These are phyloP conservation scores for Oceanites oceanicus DNA, from an alignment of 2,113 vertebrate genomes.

Conservation along the genomic window DNA sequence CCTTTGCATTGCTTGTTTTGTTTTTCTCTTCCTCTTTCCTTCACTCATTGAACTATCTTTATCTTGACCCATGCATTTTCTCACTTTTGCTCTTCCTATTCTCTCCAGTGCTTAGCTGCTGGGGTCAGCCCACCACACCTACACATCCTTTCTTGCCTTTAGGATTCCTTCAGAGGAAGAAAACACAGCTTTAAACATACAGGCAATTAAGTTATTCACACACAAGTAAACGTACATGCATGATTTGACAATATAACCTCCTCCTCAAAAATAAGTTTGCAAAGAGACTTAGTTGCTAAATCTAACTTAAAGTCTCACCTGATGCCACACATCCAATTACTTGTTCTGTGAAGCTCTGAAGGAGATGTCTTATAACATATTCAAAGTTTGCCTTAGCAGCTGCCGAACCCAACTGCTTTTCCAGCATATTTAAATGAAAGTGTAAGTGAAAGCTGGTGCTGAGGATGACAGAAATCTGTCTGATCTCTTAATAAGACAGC, in stretches of 20 bases:
- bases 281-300: not conserved
- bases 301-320: not conserved
- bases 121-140: not conserved
- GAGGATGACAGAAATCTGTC: not conserved
- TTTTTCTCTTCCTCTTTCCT: not conserved
- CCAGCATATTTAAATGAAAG: not conserved
- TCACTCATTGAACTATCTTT: too few species aligned
- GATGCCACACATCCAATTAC: not conserved
- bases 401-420: slow-evolving; percentile 3
- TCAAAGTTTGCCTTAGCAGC: not conserved
- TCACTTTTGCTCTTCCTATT: not conserved
- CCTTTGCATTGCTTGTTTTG: not conserved
- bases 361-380: not conserved
- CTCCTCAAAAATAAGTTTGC: not conserved
- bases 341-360: slow-evolving; percentile 28
- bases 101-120: not conserved
- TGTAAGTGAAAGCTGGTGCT: not conserved
- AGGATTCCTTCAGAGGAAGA: not conserved
- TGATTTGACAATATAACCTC: not conserved
- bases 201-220: not conserved
- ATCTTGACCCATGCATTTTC: not conserved
- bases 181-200: not conserved
- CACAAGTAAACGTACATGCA: not conserved
- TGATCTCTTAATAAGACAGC: not conserved
- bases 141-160: not conserved